Conservation (phyloP, 2,113 vertebrate species). For the Hypanus sabinus region DNA sequence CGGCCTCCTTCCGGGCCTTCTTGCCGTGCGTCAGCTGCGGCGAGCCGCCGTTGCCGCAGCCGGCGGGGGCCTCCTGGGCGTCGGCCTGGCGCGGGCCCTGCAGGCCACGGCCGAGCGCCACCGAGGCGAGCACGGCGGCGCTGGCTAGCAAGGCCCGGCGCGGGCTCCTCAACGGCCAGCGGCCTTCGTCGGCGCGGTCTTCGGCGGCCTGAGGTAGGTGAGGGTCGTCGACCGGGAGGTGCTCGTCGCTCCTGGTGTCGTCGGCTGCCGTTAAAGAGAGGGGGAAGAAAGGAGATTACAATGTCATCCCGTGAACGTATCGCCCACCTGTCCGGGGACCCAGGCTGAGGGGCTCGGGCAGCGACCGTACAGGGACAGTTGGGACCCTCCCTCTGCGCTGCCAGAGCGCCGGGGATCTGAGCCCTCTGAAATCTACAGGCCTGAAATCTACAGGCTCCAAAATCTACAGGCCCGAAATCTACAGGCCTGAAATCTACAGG, state of each 20-base stretch:
- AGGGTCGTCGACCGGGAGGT: slow-evolving; percentile 37
- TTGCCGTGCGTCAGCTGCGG: slow-evolving; percentile 47
- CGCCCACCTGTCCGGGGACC: no score
- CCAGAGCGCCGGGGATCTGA: no score
- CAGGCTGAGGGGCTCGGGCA: no score
- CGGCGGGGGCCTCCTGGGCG: slow-evolving; percentile 38
- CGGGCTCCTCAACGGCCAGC: slow-evolving; percentile 52
- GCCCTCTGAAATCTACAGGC: no score
- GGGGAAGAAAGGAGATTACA: no score
- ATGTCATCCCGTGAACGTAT: no score
- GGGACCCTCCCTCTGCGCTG: no score
- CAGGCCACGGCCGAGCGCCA: slow-evolving; percentile 63
- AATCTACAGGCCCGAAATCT: no score
- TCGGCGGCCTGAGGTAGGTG: not conserved
- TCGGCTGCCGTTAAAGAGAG: not conserved
- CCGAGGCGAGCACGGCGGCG: slow-evolving; percentile 65
- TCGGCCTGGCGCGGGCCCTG: slow-evolving; percentile 46
- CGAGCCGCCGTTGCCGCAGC: slow-evolving; percentile 38
- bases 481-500: no score
- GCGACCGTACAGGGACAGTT: no score
- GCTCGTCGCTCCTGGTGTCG: slow-evolving; percentile 46
- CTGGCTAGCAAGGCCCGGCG: slow-evolving; percentile 62
- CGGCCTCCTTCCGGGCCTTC: slow-evolving; percentile 45
- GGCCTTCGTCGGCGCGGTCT: no score
- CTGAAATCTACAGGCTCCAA: no score